Evolutionary conservation across 2,797 vertebrate species (phyloP), one percentile per base, ranked within the genome.

Genomic region (Pempheris klunzingeri): DNA sequence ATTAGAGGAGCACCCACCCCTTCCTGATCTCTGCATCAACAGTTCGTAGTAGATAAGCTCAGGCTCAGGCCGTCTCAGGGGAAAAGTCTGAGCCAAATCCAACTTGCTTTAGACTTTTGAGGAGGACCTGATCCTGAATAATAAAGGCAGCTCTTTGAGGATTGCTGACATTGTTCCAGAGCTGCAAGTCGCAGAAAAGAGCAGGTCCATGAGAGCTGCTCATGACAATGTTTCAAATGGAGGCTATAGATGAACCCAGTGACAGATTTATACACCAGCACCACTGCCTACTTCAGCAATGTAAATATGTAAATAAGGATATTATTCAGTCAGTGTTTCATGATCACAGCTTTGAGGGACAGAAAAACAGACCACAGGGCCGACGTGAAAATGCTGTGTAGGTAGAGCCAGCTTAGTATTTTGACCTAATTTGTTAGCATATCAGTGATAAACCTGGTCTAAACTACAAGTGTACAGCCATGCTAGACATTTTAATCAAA

Each of bases 61-160:
- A 49, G 73, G 80, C 74, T 91, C 77, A 86, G 57, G 36, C 59
- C 36, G 77, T 88, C 78, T 83, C 67, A 76, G 66, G 70, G 71
- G 80, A 83, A 79, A n/a, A n/a, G n/a, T 69, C 86, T 74, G 66
- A 90, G 77, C 53, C 71, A 85, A 87, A 93, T 88, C 89, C 87
- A 88, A 78, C 72, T 58, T 61, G 78, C 73, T 80, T 88, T 80
- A 82, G 68, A 54, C 74, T 83, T 75, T 68, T 71, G 68, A 84
- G 61, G 57, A 49, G 39, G 73, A 78, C 28, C 63, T 82, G 79
- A 86, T 83, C 71, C 66, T 20, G 32, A 52, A 62, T 77, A 81
- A 82, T 73, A 61, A 81, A 85, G 73, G 47, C 70, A 30, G 50
- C 67, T 89, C 58, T 80, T n/a, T 61, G 22, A 36, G 77, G 80